phyloP scores from a whole-genome alignment of 2,888 invertebrate species.

The Lutraria lutraria region DNA sequence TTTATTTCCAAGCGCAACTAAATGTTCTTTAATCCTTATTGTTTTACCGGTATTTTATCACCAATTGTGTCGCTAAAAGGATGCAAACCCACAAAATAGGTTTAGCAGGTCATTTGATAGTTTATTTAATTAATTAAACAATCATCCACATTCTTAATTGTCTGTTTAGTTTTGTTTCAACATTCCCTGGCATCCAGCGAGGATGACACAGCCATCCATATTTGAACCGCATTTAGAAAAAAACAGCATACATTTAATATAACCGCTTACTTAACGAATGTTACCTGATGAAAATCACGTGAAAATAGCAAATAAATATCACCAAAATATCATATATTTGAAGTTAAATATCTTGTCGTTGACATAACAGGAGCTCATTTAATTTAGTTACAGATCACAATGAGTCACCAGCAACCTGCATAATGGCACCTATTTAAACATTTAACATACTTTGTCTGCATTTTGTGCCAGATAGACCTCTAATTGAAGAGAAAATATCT shows the following conservation, averaged over 20 bases:
- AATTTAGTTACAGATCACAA: no score
- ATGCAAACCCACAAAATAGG: background rate
- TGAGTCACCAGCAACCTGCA: no score
- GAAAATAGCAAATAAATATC: background rate
- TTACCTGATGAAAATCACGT: background rate
- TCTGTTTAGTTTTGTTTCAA: conserved; percentile 1
- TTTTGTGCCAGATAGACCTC: no score
- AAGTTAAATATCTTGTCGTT: no score
- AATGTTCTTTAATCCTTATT: background rate
- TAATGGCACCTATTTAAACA: no score
- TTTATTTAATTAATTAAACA: conserved; percentile 53
- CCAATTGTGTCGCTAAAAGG: background rate
- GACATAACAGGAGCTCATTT: no score
- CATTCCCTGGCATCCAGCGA: conserved; percentile 33
- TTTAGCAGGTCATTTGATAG: conserved; percentile 37
- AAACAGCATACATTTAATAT: background rate
- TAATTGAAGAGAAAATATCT: no score
- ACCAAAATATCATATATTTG: background rate
- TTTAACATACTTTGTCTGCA: no score
- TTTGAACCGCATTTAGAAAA: background rate
- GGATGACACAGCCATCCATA: background rate
- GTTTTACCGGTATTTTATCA: background rate
- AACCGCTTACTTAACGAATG: background rate
- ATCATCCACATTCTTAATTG: conserved; percentile 23
- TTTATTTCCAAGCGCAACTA: background rate